Conservation (phyloP, 1,140 invertebrate genomes). For the Riptortus pedestris region DNA sequence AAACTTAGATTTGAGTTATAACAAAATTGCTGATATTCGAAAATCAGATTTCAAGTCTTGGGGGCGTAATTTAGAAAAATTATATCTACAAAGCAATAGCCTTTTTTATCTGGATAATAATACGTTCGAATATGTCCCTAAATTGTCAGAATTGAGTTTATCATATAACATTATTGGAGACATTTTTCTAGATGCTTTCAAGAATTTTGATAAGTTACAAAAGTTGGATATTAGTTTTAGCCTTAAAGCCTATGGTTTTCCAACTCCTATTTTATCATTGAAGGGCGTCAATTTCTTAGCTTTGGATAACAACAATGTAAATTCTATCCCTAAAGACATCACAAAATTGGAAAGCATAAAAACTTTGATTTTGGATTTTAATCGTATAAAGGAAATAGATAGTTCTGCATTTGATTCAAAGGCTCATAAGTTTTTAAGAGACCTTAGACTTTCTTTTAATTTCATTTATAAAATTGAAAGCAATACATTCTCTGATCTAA, state of each 20-base stretch:
- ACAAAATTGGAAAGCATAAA: constrained; percentile 58
- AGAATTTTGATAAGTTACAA: constrained; percentile 58
- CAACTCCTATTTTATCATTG: constrained; percentile 53
- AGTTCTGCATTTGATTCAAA: constrained; percentile 52
- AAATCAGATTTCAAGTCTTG: constrained; percentile 62
- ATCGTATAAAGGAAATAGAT: constrained; percentile 55
- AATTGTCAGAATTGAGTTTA: constrained; percentile 71
- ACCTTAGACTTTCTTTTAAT: constrained; percentile 67
- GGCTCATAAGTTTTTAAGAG: constrained; percentile 58
- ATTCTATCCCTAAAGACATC: constrained; percentile 50
- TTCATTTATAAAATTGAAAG: constrained; percentile 47
- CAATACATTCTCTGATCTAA: constrained; percentile 51
- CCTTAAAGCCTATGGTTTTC: constrained; percentile 64
- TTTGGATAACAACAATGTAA: constrained; percentile 78
- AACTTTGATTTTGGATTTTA: constrained; percentile 78
- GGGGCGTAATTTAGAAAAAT: constrained; percentile 38
- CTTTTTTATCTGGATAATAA: constrained; percentile 60
- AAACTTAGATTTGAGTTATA: constrained; percentile 77
- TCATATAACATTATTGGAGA: constrained; percentile 76
- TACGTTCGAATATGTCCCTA: constrained; percentile 55
- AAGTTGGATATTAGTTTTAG: constrained; percentile 77
- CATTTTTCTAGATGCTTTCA: constrained; percentile 63
- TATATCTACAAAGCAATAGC: constrained; percentile 40
- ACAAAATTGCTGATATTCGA: constrained; percentile 62
- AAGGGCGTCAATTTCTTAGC: constrained; percentile 69